Evolutionary conservation across 2,888 invertebrate species (phyloP).

Genomic region (Nipponacmea schrenckii): DNA sequence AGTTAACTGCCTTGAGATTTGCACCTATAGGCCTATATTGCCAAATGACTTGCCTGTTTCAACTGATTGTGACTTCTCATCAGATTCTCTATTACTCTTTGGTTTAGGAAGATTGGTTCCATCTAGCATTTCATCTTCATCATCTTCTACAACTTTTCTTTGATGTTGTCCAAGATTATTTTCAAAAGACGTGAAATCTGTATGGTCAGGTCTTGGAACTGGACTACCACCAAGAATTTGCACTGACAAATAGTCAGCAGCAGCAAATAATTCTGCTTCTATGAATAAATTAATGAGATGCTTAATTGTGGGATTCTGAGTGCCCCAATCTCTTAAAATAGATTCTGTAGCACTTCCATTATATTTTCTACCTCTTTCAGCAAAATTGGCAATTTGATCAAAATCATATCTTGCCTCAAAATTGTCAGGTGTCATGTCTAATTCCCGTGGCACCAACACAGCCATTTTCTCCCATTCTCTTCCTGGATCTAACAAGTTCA

Average conservation of each 20-base stretch:
- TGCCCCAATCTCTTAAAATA: constrained; percentile 49
- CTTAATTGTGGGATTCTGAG: constrained; percentile 46
- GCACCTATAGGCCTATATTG: too few relatives aligned
- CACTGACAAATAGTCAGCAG: constrained; percentile 45
- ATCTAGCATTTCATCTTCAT: too few relatives aligned
- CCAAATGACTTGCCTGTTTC: too few relatives aligned
- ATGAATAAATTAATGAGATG: constrained; percentile 40
- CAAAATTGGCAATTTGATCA: constrained; percentile 27
- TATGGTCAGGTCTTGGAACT: constrained; percentile 18
- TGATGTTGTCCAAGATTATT: too few relatives aligned
- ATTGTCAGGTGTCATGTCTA: constrained; percentile 26
- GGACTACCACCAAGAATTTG: constrained; percentile 39
- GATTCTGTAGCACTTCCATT: constrained; percentile 42
- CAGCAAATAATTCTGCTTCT: constrained; percentile 39
- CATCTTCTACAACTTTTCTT: too few relatives aligned
- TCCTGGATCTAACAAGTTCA: constrained; percentile 42
- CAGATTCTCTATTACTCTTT: too few relatives aligned
- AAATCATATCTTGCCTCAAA: constrained; percentile 25
- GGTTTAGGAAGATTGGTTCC: too few relatives aligned
- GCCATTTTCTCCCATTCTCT: constrained; percentile 49
- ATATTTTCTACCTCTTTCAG: constrained; percentile 29
- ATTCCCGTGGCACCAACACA: constrained; percentile 40
- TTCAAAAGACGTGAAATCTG: too few relatives aligned
- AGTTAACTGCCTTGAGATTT: too few relatives aligned
- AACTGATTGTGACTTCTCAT: too few relatives aligned